These are phyloP conservation scores for Pempheris klunzingeri DNA, from an alignment of 2,797 vertebrate genomes.

Conservation along the genomic window DNA sequence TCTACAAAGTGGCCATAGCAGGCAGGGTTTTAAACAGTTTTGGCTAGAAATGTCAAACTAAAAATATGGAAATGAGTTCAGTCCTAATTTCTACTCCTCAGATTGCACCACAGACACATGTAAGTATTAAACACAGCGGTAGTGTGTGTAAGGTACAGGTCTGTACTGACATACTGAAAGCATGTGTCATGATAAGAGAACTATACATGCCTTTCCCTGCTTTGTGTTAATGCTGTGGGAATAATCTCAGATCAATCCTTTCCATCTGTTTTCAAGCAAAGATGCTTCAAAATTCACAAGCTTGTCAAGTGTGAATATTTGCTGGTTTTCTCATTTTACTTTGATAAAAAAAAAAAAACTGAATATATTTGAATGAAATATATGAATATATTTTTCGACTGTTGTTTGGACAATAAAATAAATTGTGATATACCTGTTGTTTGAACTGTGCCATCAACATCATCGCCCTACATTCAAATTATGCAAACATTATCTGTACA, in stretches of 20 bases:
- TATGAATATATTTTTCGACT: too few relatives aligned
- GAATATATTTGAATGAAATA: not conserved
- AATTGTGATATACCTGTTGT: not conserved
- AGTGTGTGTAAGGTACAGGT: not conserved
- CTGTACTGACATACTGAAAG: too few relatives aligned
- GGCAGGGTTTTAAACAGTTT: constrained; percentile 19
- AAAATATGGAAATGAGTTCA: not conserved
- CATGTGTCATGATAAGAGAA: not conserved
- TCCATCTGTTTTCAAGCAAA: not conserved
- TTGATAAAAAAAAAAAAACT: not conserved
- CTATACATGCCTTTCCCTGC: not conserved
- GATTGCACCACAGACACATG: not conserved
- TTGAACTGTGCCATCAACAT: not conserved
- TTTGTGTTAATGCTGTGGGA: not conserved
- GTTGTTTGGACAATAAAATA: not conserved
- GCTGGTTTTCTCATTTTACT: not conserved
- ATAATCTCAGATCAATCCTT: not conserved
- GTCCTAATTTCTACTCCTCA: not conserved
- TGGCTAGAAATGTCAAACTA: constrained; percentile 22
- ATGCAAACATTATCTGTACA: constrained; percentile 23
- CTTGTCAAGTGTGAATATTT: not conserved
- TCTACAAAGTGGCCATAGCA: constrained; percentile 10
- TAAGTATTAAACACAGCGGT: constrained; percentile 1
- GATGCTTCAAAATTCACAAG: not conserved
- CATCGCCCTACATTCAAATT: constrained; percentile 2